These are phyloP conservation scores for Brachyalestes nurse DNA, from an alignment of 2,797 vertebrate genomes.

Conservation along the genomic window DNA sequence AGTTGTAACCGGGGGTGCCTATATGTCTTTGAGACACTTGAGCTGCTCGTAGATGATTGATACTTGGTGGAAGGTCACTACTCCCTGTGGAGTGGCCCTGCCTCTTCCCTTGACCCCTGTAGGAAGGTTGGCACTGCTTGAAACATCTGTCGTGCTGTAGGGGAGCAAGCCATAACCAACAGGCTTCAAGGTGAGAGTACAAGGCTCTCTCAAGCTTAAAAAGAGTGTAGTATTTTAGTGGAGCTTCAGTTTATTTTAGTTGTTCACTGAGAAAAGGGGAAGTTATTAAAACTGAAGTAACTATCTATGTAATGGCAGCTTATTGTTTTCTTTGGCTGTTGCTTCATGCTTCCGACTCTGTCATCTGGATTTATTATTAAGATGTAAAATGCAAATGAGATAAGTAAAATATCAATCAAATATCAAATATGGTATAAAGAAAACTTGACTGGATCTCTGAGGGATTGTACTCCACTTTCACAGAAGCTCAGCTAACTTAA, in stretches of 20 bases:
- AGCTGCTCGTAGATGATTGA: constrained; percentile 70
- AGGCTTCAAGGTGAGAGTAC: constrained; percentile 41
- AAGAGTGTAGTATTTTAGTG: neutral
- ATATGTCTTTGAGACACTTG: constrained; percentile 60
- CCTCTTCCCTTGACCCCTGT: constrained; percentile 72
- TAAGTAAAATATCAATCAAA: no score
- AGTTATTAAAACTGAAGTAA: no score
- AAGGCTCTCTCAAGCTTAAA: constrained; percentile 19
- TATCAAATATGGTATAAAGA: no score
- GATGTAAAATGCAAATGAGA: no score
- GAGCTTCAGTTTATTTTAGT: neutral
- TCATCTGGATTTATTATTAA: no score
- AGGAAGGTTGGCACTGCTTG: constrained; percentile 39
- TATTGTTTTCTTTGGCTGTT: no score
- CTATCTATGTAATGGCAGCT: no score
- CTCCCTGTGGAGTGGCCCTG: constrained; percentile 59
- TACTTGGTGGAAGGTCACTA: constrained; percentile 51
- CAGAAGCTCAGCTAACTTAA: no score
- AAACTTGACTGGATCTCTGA: no score
- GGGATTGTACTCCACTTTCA: no score
- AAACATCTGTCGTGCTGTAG: constrained; percentile 43
- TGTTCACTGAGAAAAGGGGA: neutral
- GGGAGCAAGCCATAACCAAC: neutral
- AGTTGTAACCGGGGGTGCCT: constrained; percentile 13
- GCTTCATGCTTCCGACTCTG: no score